These are phyloP conservation scores for Monochamus saltuarius DNA, from an alignment of 1,140 invertebrate genomes.

Conservation along the genomic window DNA sequence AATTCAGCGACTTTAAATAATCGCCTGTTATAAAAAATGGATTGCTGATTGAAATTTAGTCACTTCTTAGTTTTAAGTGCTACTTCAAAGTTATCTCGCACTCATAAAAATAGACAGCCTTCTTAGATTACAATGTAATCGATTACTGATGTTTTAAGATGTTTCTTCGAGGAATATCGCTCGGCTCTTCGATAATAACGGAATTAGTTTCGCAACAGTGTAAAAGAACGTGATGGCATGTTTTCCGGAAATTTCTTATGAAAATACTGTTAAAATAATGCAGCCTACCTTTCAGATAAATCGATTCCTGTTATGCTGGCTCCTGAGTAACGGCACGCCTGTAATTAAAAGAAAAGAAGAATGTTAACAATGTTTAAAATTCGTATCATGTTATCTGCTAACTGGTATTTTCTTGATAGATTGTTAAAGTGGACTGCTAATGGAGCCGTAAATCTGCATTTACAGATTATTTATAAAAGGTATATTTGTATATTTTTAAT, in stretches of 20 bases:
- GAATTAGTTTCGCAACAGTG: conserved; percentile 12
- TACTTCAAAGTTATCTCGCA: conserved; percentile 14
- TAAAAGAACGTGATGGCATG: conserved; percentile 17
- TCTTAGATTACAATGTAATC: conserved; percentile 17
- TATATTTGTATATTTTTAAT: too few species aligned
- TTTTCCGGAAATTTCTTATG: conserved; percentile 14
- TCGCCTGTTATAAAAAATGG: too few species aligned
- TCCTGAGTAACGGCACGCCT: too few species aligned
- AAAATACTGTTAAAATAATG: conserved; percentile 14
- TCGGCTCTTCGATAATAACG: conserved; percentile 16
- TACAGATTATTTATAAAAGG: conserved; percentile 21
- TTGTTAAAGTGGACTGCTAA: too few species aligned
- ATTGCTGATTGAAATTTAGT: conserved; percentile 17
- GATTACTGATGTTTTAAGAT: conserved; percentile 20
- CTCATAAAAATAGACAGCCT: conserved; percentile 16
- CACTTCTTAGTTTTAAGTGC: conserved; percentile 19
- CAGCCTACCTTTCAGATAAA: conserved; percentile 10
- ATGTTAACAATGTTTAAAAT: too few species aligned
- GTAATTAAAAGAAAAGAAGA: too few species aligned
- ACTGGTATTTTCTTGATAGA: too few species aligned
- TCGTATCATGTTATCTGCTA: too few species aligned
- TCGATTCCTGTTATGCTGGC: too few species aligned
- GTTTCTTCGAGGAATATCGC: conserved; percentile 13
- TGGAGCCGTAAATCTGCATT: not conserved
- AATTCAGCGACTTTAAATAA: too few species aligned